Percentiles rank a stretch among this genome's conserved stretches.
phyloP scores from a whole-genome alignment of 1,140 invertebrate species.

The Sycophila sp. region DNA sequence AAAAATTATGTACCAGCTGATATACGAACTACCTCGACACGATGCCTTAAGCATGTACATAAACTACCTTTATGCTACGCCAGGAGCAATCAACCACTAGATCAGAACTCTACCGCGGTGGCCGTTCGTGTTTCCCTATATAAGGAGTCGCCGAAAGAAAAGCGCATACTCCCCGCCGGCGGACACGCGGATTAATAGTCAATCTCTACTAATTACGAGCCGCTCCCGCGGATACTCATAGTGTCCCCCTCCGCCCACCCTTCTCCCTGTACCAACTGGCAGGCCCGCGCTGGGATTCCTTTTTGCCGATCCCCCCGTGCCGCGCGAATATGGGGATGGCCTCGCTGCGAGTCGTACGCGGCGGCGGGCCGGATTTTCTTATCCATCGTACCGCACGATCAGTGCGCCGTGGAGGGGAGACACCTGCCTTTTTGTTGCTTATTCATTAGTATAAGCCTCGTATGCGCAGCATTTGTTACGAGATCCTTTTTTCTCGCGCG shows the following conservation, averaged over 20 bases:
- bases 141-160: conserved; percentile 52
- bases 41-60: no score
- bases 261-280: no score
- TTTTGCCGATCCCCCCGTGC: conserved; percentile 19
- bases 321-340: background rate
- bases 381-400: background rate
- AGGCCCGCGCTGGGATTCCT: conserved; percentile 21
- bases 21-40: no score
- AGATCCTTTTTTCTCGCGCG: background rate
- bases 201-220: conserved; percentile 59
- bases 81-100: no score
- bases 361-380: background rate
- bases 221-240: conserved; percentile 33
- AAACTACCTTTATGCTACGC: no score
- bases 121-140: conserved; percentile 41
- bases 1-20: no score
- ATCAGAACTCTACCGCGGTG: no score
- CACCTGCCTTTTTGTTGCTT: conserved; percentile 6
- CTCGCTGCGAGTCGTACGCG: background rate
- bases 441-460: conserved; percentile 17
- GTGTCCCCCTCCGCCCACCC: background rate
- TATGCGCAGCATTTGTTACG: conserved; percentile 4
- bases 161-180: conserved; percentile 41
- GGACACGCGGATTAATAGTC: conserved; percentile 52
- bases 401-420: no score